Base-by-base conservation (phyloP, 2,113 vertebrate genomes). In the Erpornis zantholeuca region DNA sequence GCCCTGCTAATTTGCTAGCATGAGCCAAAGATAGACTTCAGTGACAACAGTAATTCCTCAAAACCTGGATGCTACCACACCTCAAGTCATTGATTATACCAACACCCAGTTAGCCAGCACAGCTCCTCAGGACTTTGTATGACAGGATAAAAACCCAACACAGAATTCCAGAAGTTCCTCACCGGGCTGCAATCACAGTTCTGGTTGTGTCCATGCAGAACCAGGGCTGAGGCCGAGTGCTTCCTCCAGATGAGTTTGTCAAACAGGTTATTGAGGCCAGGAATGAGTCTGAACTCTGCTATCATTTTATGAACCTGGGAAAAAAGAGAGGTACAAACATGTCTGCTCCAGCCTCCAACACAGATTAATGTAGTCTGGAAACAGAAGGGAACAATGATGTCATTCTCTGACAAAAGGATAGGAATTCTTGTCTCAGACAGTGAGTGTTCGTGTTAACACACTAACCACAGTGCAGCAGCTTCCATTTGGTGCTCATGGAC, bases 171-270 rank as follows among this genome's bases (percentile, higher is more conserved):
- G 4, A 33, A 45, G 42, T 17, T 86, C 96, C 98, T 98, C 97
- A 99, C 99, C 13, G 99, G 99, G 96, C 99, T 99, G 95, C 99
- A 99, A 75, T 99, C 99, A 97, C 99, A 99, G 78, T 99, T 99
- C 97, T 99, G 99, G 91, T 99, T 99, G 96, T 99, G 99, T 76
- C 99, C 99, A 5, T 99, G 99, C 78, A 99, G 98, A 64, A 99
- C 98, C 6, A 99, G 98, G 77, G 98, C 98, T 47, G 99, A 98
- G 3, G 98, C 96, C 1, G 99, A 99, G 96, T 99, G 99, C 81
- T 99, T 99, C 94, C 99, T 99, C 99, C 99, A 99, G 95, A 99
- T 99, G 68, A 99, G 98, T 95, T 99, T 99, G 97, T 99, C 99
- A 96, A 99, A 99, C 79, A 99, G 97, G 96, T 99, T 99, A 90